Base-by-base conservation (phyloP, 2,113 vertebrate genomes). In the Datnioides undecimradiatus region DNA sequence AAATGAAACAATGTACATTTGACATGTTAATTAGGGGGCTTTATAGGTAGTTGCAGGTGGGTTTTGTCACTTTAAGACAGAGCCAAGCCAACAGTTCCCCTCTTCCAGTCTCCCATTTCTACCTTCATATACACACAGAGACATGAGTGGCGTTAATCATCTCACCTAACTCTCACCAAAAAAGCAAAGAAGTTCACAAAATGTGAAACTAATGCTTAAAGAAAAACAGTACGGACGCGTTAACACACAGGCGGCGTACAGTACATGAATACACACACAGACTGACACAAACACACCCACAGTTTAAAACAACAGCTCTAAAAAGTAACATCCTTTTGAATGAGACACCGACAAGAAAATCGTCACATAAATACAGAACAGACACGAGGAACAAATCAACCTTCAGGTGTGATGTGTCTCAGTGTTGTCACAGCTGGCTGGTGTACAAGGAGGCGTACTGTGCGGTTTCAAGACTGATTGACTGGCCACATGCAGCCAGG, bases 401-500 rank as follows among this genome's bases (percentile, higher is more conserved):
- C 68, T 77, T 62, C 60, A 41, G 68, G 72, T 65, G 81, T n/a
- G 62, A 62, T 27, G 75, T 67, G 72, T 76, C 23, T 73, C n/a
- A 48, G 60, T 57, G 63, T 73, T 38, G 69, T 65, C 52, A 72
- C 58, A 78, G 74, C 80, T 34, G 72, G 67, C 72, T 80, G 81
- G 55, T 76, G 69, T 19, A 51, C 9, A 2, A 54, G 41, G 75
- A 80, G 75, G 63, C 36, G 38, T 13, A n/a, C 45, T 66, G 63
- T 72, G 54, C 36, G 14, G 34, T 23, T 60, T 62, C 46, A 33
- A 23, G 59, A 72, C 57, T 13, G 43, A 73, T 70, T 8, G n/a
- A 48, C 73, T 36, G 74, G 54, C 55, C 55, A 25, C 48, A 38
- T 3, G 19, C 48, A 5, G 52, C 65, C 72, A 23, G 68, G 0